Evolutionary conservation across 2,113 vertebrate genomes (phyloP).

Genomic region (Sphyrna mokarran): DNA sequence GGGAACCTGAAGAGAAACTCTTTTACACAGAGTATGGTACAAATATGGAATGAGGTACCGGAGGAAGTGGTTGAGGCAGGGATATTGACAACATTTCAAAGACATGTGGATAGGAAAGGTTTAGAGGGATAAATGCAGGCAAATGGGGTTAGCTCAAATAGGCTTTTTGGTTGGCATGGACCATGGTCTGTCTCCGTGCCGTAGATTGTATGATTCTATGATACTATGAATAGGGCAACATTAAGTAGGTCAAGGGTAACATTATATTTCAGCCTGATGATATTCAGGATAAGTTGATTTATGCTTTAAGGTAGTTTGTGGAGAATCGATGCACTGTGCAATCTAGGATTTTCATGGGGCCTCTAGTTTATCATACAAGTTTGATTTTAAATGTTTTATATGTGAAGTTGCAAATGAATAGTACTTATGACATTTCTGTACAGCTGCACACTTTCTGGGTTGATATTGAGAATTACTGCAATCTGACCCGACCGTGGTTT

Average conservation of each 20-base stretch:
- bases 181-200: no score
- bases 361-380: neutral
- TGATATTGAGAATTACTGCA: conserved; percentile 86
- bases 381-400: neutral
- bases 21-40: no score
- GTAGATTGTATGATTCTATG: no score
- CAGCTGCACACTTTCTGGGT: conserved; percentile 98
- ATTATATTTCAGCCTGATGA: neutral
- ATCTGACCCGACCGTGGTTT: conserved; percentile 88
- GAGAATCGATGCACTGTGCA: neutral
- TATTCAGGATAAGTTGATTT: neutral
- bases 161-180: no score
- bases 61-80: no score
- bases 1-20: no score
- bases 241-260: neutral
- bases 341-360: neutral
- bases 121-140: no score
- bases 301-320: neutral
- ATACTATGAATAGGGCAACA: neutral
- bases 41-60: no score
- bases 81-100: no score
- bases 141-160: no score
- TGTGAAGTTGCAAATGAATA: neutral
- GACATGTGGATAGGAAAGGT: no score
- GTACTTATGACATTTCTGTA: conserved; percentile 23